Conservation (phyloP, 2,797 vertebrate genomes). For the Chiloscyllium punctatum region DNA sequence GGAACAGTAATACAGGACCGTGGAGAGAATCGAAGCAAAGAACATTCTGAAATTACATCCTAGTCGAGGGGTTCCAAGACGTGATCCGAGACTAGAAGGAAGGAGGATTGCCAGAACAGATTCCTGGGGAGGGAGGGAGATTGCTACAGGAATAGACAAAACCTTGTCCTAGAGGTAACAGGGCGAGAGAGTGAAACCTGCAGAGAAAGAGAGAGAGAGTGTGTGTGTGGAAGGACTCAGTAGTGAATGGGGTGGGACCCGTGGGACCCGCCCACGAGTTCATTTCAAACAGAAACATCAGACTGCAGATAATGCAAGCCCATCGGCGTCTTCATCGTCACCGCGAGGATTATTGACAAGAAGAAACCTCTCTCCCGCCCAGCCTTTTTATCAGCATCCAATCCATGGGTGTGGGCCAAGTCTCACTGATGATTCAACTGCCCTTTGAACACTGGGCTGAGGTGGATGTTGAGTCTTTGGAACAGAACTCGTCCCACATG, state of each 20-base stretch:
- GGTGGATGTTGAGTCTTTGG: too few species aligned
- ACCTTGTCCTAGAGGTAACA: background rate
- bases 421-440: background rate
- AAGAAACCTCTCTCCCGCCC: background rate
- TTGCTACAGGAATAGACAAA: background rate
- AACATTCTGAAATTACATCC: constrained; percentile 24
- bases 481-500: background rate
- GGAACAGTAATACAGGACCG: background rate
- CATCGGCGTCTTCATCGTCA: too few species aligned
- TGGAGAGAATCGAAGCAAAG: background rate
- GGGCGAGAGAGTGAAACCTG: background rate
- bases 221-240: background rate
- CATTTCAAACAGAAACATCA: background rate
- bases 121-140: background rate
- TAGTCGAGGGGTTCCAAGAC: background rate
- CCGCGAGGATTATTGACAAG: background rate
- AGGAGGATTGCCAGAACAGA: background rate
- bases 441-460: background rate
- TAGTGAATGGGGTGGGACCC: background rate
- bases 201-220: background rate
- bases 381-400: background rate
- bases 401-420: background rate
- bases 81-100: background rate
- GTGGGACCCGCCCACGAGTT: background rate
- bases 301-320: background rate